These are phyloP conservation scores for Prionailurus viverrinus DNA, from an alignment of 2,113 vertebrate species.

Conservation along the genomic window DNA sequence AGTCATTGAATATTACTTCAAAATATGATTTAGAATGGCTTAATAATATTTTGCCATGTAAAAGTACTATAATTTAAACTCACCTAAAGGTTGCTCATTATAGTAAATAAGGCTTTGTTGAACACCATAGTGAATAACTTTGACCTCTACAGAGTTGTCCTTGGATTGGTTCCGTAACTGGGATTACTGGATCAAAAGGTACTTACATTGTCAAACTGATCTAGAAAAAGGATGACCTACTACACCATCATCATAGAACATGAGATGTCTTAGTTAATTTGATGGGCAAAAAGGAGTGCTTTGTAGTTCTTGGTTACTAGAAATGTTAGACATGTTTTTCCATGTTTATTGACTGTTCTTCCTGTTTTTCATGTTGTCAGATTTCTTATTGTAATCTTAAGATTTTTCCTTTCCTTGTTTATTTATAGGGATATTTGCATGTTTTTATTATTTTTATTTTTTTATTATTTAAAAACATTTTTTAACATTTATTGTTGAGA, in stretches of 20 bases:
- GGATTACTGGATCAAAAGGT: not conserved
- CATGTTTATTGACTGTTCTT: not conserved
- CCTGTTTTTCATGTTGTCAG: not conserved
- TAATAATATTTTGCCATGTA: not conserved
- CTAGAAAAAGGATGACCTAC: not conserved
- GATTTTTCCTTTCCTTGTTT: not conserved
- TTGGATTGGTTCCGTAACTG: not conserved
- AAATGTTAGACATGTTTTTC: not conserved
- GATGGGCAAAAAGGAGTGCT: not conserved
- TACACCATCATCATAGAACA: not conserved
- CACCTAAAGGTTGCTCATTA: not conserved
- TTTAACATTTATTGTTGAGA: no score
- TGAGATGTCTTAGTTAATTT: not conserved
- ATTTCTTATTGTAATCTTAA: not conserved
- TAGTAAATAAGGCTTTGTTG: not conserved
- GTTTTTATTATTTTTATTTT: no score
- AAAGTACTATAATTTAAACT: not conserved
- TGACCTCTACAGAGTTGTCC: not conserved
- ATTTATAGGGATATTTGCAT: not conserved
- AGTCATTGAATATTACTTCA: slow-evolving; percentile 4
- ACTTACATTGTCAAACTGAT: not conserved
- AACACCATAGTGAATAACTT: not conserved
- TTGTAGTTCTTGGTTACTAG: not conserved
- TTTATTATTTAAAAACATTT: no score
- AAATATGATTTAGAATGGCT: not conserved